Base-by-base conservation (phyloP, 2,113 vertebrate species). In the Onychostoma macrolepis region DNA sequence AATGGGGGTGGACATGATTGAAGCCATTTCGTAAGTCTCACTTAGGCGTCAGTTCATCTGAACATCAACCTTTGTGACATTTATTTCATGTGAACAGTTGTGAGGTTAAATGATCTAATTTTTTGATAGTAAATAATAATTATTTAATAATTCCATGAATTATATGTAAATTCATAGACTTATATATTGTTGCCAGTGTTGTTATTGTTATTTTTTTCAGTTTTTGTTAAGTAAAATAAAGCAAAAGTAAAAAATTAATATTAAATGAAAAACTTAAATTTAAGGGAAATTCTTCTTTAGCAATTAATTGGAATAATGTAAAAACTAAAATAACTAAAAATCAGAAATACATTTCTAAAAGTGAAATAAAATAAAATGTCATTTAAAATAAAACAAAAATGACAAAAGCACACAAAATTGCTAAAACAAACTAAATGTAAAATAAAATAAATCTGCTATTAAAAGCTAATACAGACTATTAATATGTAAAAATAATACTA, bases 1-100 rank as follows among this genome's bases (percentile, higher is more conserved):
- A 94, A 99, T 99, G 98, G 98, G 98, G 0, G 97, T 99, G 0
- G 98, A 99, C 95, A 99, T 99, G 98, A 98, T 98, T 0, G 98
- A 99, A 92, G 97, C 98, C 89, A 99, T 99, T 93, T 98, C 97
- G 97, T 98, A 93, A 98, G 97, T 95, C 24, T 61, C 26, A 77
- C 80, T 48, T 36, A 50, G 69, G 2, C 41, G 8, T 26, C 80
- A 71, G 69, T 48, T 77, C 43, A 15, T 17, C 43, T 15, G 43
- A n/a, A 61, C 56, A 56, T 56, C 53, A 56, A n/a, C 24, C 12
- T 26, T 48, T 76, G 21, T 38, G 30, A 36, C 21, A 38, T 71
- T 9, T 38, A 36, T 71, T 71, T 4, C 17, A 30, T 61, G 4
- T 61, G 26, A 63, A 28, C 11, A 30, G 26, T 15, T 28, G 11